These are phyloP conservation scores for Hylyphantes graminicola DNA, from an alignment of 1,140 invertebrate genomes.

Conservation along the genomic window DNA sequence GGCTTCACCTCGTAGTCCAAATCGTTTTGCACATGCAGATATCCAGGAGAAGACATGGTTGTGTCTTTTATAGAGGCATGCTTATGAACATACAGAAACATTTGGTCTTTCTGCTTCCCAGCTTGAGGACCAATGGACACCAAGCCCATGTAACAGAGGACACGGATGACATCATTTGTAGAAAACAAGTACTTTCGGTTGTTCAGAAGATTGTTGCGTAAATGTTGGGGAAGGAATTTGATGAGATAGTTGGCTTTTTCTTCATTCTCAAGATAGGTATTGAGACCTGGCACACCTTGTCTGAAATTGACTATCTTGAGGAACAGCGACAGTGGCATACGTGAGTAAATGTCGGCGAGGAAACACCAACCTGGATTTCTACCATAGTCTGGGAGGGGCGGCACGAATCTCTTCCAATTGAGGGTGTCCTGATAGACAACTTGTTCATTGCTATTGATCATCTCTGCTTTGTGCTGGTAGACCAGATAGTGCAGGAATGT, in stretches of 20 bases:
- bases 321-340: constrained; percentile 79
- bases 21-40: constrained; percentile 72
- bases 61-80: constrained; percentile 76
- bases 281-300: constrained; percentile 73
- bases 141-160: constrained; percentile 77
- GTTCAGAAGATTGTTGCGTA: constrained; percentile 71
- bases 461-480: constrained; percentile 69
- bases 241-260: constrained; percentile 76
- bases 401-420: constrained; percentile 81
- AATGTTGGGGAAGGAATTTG: constrained; percentile 68
- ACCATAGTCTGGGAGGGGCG: constrained; percentile 70
- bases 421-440: constrained; percentile 67
- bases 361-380: constrained; percentile 76
- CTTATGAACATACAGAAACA: constrained; percentile 78
- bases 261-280: constrained; percentile 76
- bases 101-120: constrained; percentile 78
- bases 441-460: constrained; percentile 63
- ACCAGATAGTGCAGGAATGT: constrained; percentile 78
- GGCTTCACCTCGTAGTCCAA: constrained; percentile 22
- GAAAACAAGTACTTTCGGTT: constrained; percentile 76
- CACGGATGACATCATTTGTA: constrained; percentile 72
- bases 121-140: constrained; percentile 78
- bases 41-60: constrained; percentile 73
- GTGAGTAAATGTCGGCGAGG: constrained; percentile 77
- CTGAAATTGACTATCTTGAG: constrained; percentile 76